Base-by-base conservation (phyloP, 1,140 invertebrate genomes). In the Phthorimaea operculella region DNA sequence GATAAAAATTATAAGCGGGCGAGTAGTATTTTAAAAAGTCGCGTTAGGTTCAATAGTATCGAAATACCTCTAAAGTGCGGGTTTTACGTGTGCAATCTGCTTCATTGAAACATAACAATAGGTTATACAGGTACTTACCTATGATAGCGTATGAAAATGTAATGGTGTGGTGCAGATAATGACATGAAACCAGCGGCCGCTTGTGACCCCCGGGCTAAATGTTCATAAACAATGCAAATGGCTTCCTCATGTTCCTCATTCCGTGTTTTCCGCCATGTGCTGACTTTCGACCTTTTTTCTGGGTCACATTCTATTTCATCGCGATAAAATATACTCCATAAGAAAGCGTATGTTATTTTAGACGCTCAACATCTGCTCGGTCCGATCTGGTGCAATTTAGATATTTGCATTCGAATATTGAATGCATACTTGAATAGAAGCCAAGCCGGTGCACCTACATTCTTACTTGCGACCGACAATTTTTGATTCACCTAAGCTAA, bases 81-180 rank as follows among this genome's bases (percentile, higher is more conserved):
- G 11, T 42, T 2, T 42, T 4, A 42, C 2, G 11, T 42, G 39
- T 2, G 21, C 21, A 28, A 28, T 28, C 21, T 28, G 21, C 21
- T 28, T 28, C 6, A 28, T 28, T 28, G 21, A 28, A 28, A 28
- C 21, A 28, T 28, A 28, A 28, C 2, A 28, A 6, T 28, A 28
- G 21, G 21, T 28, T 28, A 6, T 28, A 4, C 21, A 28, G 21
- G 21, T 28, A 28, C 21, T 28, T 28, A 28, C 7, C 15, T 16
- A 47, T 47, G 44, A 47, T 47, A 47, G 44, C 44, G 44, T 15
- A 15, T 15, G 14, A 47, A 47, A 47, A 47, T 17, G 44, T 15
- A 16, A 47, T 47, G 16, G 44, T 47, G 16, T 47, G 16, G 8
- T 47, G 44, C 44, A 47, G 16, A 47, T 47, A 47, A 47, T 47